A percentile compares a stretch with the other conserved stretches of the same genome.
Conservation (phyloP, 2,888 invertebrate genomes). For the Lasioglossum oenotherae region DNA sequence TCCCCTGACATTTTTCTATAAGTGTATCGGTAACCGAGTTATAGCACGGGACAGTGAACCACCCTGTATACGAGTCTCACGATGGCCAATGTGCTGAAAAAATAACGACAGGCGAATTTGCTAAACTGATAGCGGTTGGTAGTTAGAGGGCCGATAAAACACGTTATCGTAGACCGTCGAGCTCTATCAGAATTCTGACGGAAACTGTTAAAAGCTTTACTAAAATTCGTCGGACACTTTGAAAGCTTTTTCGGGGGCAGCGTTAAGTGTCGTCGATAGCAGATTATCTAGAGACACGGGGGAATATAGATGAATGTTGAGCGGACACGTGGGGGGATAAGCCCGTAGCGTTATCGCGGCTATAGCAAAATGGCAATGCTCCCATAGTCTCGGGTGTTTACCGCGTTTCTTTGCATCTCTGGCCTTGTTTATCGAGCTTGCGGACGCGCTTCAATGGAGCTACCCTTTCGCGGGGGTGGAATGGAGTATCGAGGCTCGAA, state of each 20-base stretch:
- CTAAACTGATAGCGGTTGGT: neutral
- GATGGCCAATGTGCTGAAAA: neutral
- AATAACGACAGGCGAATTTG: neutral
- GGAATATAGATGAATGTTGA: neutral
- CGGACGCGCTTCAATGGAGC: neutral
- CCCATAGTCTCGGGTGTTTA: constrained; percentile 10
- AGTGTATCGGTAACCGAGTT: neutral
- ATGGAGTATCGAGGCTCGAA: constrained; percentile 14
- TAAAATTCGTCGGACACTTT: neutral
- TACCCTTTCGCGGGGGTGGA: neutral
- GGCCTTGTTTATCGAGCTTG: neutral
- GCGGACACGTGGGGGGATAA: neutral
- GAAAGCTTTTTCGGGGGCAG: constrained; percentile 10
- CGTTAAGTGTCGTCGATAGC: neutral
- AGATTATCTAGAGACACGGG: neutral
- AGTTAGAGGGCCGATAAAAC: neutral
- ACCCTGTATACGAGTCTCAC: neutral
- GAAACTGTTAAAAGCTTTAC: neutral
- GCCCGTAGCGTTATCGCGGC: constrained; percentile 5
- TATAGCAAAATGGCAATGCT: constrained; percentile 1
- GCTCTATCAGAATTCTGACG: neutral
- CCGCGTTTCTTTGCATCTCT: neutral
- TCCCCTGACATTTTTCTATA: neutral
- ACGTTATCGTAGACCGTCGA: neutral
- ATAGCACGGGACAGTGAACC: neutral